These are phyloP conservation scores for Strigops habroptila DNA, from an alignment of 2,113 vertebrate genomes.

Conservation along the genomic window DNA sequence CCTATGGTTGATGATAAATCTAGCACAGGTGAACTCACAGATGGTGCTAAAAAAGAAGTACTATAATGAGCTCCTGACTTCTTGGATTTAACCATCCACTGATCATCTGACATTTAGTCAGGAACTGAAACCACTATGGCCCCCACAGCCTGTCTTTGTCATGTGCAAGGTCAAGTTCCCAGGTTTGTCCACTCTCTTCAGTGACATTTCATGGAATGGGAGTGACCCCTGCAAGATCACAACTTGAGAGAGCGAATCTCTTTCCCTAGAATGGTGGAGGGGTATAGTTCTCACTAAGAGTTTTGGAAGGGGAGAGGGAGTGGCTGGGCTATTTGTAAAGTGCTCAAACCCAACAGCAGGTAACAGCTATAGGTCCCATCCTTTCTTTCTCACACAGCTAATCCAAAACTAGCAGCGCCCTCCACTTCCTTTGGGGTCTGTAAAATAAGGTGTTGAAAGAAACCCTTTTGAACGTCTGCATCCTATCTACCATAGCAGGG, in stretches of 20 bases:
- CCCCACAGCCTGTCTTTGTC: neutral
- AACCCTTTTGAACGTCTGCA: neutral
- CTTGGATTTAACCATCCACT: neutral
- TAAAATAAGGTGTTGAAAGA: neutral
- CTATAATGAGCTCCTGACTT: neutral
- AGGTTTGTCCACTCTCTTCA: neutral
- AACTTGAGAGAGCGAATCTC: neutral
- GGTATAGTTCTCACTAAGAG: neutral
- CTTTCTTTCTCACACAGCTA: neutral
- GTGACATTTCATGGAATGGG: neutral
- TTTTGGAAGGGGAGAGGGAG: neutral
- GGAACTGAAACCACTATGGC: neutral
- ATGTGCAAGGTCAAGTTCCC: neutral
- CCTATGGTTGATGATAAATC: neutral
- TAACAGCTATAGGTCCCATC: neutral
- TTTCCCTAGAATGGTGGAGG: neutral
- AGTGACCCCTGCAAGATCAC: neutral
- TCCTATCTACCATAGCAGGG: neutral
- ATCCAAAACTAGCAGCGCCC: neutral
- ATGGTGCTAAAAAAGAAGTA: neutral
- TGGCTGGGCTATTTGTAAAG: neutral
- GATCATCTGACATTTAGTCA: neutral
- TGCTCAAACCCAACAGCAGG: neutral
- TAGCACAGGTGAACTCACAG: neutral
- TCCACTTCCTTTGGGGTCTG: neutral